phyloP scores from a whole-genome alignment of 1,140 invertebrate species.

The Pectinophora gossypiella region DNA sequence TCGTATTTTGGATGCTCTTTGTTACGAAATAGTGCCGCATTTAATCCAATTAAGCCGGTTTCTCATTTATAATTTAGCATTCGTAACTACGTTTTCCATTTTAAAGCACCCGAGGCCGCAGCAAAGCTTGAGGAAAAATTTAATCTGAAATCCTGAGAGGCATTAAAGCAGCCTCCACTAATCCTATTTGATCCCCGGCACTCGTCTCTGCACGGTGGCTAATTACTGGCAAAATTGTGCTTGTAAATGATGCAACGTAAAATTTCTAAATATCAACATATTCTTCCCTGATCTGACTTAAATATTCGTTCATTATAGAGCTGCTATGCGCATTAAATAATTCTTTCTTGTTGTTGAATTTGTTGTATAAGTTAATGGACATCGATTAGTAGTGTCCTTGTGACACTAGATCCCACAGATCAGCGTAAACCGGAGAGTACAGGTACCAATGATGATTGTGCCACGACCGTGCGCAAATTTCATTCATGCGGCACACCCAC shows the following conservation, averaged over 20 bases:
- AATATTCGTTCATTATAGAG: too few relatives aligned
- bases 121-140: conserved; percentile 29
- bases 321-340: too few relatives aligned
- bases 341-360: too few relatives aligned
- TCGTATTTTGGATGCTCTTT: neutral
- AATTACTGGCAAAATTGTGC: too few relatives aligned
- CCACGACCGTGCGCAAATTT: conserved; percentile 35
- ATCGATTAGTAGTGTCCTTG: neutral
- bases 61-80: neutral
- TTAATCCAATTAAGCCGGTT: neutral
- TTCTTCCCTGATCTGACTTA: too few relatives aligned
- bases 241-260: too few relatives aligned
- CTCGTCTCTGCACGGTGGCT: conserved; percentile 15
- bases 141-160: conserved; percentile 27
- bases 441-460: conserved; percentile 27
- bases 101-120: conserved; percentile 16
- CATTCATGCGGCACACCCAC: conserved; percentile 60
- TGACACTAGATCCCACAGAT: neutral
- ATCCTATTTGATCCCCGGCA: conserved; percentile 30
- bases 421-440: conserved; percentile 27
- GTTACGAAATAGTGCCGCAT: neutral
- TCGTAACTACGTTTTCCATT: conserved; percentile 8
- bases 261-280: too few relatives aligned
- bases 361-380: too few relatives aligned
- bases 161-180: conserved; percentile 16